Conservation (phyloP, 2,797 vertebrate genomes). For the Buphagus erythrorhynchus region DNA sequence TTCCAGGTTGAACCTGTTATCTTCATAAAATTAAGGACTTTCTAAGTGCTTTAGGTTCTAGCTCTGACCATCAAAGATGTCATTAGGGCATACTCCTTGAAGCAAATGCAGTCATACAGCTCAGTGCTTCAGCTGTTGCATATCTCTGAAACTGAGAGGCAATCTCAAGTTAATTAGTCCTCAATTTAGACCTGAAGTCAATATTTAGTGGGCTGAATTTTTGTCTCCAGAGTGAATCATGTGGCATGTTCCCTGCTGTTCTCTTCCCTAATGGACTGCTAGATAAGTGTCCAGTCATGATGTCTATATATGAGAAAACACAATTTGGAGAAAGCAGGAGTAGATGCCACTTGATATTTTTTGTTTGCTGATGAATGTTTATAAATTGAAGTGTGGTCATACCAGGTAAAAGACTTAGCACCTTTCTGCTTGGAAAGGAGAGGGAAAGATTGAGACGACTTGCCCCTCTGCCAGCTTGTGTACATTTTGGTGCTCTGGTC, state of each 20-base stretch:
- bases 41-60: background rate
- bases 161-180: background rate
- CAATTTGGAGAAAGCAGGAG: background rate
- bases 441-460: background rate
- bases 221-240: background rate
- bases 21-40: background rate
- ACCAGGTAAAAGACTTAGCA: background rate
- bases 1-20: background rate
- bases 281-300: rapidly evolving
- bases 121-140: background rate
- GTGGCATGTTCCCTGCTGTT: background rate
- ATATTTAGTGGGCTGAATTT: background rate
- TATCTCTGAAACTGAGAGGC: background rate
- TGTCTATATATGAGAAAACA: background rate
- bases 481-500: background rate
- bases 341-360: background rate
- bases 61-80: background rate
- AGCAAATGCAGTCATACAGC: background rate
- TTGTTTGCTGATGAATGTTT: background rate
- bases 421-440: background rate
- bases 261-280: background rate
- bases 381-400: background rate
- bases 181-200: background rate
- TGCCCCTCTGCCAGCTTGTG: rapidly evolving
- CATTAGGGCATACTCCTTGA: background rate